Evolutionary conservation across 2,113 vertebrate genomes (phyloP).

Genomic region (Bagarius yarrelli): DNA sequence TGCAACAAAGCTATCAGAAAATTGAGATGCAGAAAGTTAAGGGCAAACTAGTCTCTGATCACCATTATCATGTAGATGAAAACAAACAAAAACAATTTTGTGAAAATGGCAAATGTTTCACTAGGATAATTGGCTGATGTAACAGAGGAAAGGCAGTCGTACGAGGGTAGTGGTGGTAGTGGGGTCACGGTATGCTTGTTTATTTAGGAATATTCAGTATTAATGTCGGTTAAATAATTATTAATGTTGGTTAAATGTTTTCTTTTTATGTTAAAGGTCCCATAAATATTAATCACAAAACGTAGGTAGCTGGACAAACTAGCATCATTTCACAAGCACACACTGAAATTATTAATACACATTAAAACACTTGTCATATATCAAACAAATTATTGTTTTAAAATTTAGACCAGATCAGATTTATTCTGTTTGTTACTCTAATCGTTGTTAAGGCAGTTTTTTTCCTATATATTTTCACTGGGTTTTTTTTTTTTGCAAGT

Average conservation of each 20-base stretch:
- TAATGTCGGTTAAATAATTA: not conserved
- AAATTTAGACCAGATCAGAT: not conserved
- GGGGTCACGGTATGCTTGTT: not conserved
- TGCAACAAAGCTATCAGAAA: conserved; percentile 31
- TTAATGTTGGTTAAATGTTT: too few relatives aligned
- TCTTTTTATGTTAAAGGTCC: too few relatives aligned
- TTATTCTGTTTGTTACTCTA: too few relatives aligned
- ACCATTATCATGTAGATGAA: conserved; percentile 28
- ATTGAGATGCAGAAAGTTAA: conserved; percentile 50
- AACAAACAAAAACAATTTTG: conserved; percentile 40
- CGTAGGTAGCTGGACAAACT: not conserved
- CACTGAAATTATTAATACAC: not conserved
- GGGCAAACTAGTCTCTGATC: conserved; percentile 35
- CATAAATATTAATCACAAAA: not conserved
- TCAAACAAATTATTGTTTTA: not conserved
- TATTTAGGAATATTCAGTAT: not conserved
- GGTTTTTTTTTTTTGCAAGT: not conserved
- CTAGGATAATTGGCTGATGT: not conserved
- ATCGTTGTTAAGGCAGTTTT: not conserved
- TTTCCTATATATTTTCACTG: not conserved
- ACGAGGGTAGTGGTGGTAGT: not conserved
- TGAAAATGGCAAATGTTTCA: conserved; percentile 23
- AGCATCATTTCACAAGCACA: not conserved
- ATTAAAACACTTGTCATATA: not conserved
- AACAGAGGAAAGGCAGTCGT: not conserved